Evolutionary conservation across 2,797 vertebrate species (phyloP).

Genomic region (Diglossa cyanea): DNA sequence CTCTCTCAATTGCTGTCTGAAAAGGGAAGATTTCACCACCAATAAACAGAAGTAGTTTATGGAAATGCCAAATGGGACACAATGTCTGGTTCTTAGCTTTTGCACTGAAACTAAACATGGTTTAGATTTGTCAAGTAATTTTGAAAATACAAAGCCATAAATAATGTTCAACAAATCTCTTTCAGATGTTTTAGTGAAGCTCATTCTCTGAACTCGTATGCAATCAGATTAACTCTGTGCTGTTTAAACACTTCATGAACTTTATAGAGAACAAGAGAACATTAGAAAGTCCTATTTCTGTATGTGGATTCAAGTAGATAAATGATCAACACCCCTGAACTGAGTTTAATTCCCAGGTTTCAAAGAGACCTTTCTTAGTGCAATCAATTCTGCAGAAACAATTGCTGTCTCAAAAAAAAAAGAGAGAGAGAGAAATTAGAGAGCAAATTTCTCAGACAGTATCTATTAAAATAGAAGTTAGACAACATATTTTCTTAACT

Average conservation of each 20-base stretch:
- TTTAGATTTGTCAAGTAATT: conserved; percentile 37
- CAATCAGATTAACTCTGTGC: background rate
- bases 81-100: conserved; percentile 2
- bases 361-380: background rate
- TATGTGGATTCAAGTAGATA: background rate
- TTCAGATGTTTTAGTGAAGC: conserved; percentile 45
- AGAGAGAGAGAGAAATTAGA: background rate
- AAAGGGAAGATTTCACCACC: conserved; percentile 34
- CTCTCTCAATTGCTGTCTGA: background rate
- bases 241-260: conserved; percentile 11
- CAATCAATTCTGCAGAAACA: background rate
- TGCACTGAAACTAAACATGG: conserved; percentile 4
- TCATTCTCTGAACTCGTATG: background rate
- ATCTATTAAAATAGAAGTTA: background rate
- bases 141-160: conserved; percentile 31
- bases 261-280: background rate
- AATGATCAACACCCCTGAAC: background rate
- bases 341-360: background rate
- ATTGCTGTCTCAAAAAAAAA: background rate
- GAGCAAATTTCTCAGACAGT: background rate
- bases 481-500: background rate
- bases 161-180: conserved; percentile 29
- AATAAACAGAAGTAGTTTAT: conserved; percentile 1
- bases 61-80: background rate
- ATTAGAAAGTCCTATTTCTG: background rate